phyloP scores from a whole-genome alignment of 2,797 vertebrate species.

The Octomys mimax region DNA sequence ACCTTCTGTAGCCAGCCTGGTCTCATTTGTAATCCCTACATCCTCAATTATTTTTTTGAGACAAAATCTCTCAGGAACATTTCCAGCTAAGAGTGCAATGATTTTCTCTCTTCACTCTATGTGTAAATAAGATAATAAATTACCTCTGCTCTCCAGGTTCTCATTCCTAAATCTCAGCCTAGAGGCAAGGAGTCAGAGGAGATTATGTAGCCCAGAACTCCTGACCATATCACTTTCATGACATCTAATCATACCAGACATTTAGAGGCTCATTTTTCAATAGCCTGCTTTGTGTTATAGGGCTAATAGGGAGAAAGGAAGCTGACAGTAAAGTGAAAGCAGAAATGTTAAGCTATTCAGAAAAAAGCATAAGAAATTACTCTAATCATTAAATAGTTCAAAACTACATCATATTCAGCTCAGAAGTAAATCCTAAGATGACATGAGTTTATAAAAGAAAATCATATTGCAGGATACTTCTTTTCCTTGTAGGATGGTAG shows the following conservation, averaged over 20 bases:
- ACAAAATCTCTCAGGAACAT: neutral
- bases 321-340: conserved; percentile 6
- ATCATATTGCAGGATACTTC: conserved; percentile 7
- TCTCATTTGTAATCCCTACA: neutral
- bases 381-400: conserved; percentile 26
- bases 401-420: conserved; percentile 11
- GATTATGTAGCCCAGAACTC: neutral
- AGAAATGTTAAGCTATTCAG: conserved; percentile 32
- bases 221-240: neutral
- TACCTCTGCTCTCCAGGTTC: conserved; percentile 29
- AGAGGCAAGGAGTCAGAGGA: neutral
- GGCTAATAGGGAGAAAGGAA: neutral
- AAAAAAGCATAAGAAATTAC: neutral
- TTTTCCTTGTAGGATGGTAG: neutral
- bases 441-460: conserved; percentile 35
- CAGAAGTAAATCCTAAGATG: neutral
- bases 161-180: neutral
- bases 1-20: neutral
- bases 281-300: neutral
- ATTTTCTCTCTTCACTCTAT: neutral
- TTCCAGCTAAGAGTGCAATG: neutral
- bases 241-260: neutral
- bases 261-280: conserved; percentile 29
- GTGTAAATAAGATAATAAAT: conserved; percentile 59
- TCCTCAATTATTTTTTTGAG: conserved; percentile 1